Base-by-base conservation (phyloP, 2,888 invertebrate genomes). In the Leucoma salicis region DNA sequence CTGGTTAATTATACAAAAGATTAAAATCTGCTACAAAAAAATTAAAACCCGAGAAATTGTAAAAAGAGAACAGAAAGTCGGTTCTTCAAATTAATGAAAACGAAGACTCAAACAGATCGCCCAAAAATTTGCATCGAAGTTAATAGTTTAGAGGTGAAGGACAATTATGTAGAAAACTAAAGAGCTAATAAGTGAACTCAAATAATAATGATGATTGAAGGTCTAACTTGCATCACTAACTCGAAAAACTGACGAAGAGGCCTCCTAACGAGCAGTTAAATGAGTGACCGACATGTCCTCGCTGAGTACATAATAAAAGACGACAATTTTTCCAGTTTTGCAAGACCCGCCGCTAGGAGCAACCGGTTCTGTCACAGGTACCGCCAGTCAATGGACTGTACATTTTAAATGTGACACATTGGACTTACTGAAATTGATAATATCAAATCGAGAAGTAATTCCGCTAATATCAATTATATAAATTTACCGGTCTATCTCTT, bases 351-450 rank as follows among this genome's bases (percentile, higher is more conserved):
- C 61, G 69, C 57, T 72, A 58, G 73, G 70, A 70, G 66, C 62
- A 60, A 84, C 86, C 87, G 86, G 85, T 85, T 78, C 71, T 45
- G 58, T 39, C 67, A 74, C 79, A 84, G 82, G 82, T 82, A 83
- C 80, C 78, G 74, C 68, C 71, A 66, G 66, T 79, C 79, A 78
- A 69, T 75, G 71, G 70, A 67, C 67, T 64, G 60, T n/a, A 4
- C 11, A 27, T 2, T 27, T 10, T 27, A 29, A 28, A 3, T 2
- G 7, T 12, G 7, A 29, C 6, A 29, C 11, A 29, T 13, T 60
- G 54, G 65, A 29, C 59, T 59, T 54, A 63, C 65, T 63, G 67
- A 65, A 45, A 61, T 67, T 63, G 72, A 69, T 71, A 64, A 66
- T 65, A 70, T 57, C 56, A 42, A 60, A 57, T 53, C 57, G 43